Base-by-base conservation (phyloP, 2,888 invertebrate species). In the Branchipolynoe longqiensis region DNA sequence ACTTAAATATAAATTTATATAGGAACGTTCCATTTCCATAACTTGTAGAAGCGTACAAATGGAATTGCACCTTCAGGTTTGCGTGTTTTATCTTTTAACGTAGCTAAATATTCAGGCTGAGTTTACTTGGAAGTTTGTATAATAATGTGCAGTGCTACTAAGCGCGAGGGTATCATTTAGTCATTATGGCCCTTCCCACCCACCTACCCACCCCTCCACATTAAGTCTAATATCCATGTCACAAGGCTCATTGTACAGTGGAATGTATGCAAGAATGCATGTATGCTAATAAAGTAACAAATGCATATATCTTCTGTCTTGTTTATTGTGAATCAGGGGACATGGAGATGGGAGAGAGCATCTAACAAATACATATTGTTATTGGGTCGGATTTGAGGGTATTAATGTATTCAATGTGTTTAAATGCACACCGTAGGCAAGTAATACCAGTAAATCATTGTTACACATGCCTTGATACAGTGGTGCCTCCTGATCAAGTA, bases 251-350 rank as follows among this genome's bases (percentile, higher is more conserved):
- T 69, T 69, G 69, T 69, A 69, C 69, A 69, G 69, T 69, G 69
- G 69, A 69, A 69, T 69, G 69, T 69, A 69, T 69, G 69, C 69
- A 69, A 69, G 69, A 69, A 69, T 38, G 69, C 69, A 69, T 69
- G 69, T 69, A 69, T 69, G 69, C 69, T 69, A 69, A 69, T 69
- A 69, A 69, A 69, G 69, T 69, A 36, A 69, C 69, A 69, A 69
- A 36, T 25, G 25, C 12, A 58, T 58, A 8, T 18, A n/a, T n/a
- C n/a, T n/a, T n/a, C n/a, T n/a, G n/a, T n/a, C n/a, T n/a, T n/a
- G n/a, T n/a, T n/a, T n/a, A n/a, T n/a, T n/a, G n/a, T n/a, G n/a
- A n/a, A n/a, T n/a, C n/a, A n/a, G n/a, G n/a, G n/a, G n/a, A n/a
- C n/a, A n/a, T n/a, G n/a, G n/a, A n/a, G n/a, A n/a, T n/a, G n/a